A percentile compares a stretch with the other conserved stretches of the same genome.
Evolutionary conservation across 2,888 invertebrate genomes (phyloP).

Genomic region (Ochlodes sylvanus): DNA sequence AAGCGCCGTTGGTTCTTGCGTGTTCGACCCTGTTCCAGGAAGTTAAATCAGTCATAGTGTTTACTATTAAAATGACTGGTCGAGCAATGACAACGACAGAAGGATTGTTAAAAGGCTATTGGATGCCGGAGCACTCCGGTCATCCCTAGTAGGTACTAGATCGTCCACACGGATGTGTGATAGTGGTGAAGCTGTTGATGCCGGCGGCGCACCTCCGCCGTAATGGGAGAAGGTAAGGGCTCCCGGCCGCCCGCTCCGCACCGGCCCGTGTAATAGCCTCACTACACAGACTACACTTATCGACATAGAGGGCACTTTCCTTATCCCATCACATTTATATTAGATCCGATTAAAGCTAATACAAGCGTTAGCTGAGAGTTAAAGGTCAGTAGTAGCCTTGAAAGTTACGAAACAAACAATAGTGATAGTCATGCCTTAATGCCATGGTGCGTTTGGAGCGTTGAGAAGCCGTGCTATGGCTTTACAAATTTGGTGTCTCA

Average conservation of each 20-base stretch:
- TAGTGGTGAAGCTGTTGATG: constrained; percentile 78
- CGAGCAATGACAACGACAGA: constrained; percentile 72
- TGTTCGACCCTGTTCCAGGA: constrained; percentile 69
- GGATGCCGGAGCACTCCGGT: constrained; percentile 67
- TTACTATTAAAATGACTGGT: constrained; percentile 43
- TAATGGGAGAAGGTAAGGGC: constrained; percentile 85
- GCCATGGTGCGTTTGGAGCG: constrained; percentile 75
- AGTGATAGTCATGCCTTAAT: constrained; percentile 64
- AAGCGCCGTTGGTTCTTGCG: constrained; percentile 86
- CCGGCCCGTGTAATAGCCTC: constrained; percentile 68
- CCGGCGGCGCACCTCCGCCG: constrained; percentile 85
- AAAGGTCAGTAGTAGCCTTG: constrained; percentile 73
- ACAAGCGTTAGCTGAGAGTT: constrained; percentile 79
- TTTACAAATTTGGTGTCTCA: constrained; percentile 81
- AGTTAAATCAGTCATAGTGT: constrained; percentile 52
- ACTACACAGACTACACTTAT: constrained; percentile 62
- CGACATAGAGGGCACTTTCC: constrained; percentile 89
- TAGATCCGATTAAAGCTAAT: constrained; percentile 75
- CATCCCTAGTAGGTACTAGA: constrained; percentile 64
- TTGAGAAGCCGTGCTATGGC: constrained; percentile 82
- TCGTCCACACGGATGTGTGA: constrained; percentile 71
- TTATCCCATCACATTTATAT: constrained; percentile 88
- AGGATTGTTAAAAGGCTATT: constrained; percentile 80
- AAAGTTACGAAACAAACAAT: constrained; percentile 71
- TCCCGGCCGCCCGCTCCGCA: constrained; percentile 83